Evolutionary conservation across 1,140 invertebrate genomes (phyloP), one percentile per base, ranked within the genome.

Genomic region (Philotrypesis tridentata): DNA sequence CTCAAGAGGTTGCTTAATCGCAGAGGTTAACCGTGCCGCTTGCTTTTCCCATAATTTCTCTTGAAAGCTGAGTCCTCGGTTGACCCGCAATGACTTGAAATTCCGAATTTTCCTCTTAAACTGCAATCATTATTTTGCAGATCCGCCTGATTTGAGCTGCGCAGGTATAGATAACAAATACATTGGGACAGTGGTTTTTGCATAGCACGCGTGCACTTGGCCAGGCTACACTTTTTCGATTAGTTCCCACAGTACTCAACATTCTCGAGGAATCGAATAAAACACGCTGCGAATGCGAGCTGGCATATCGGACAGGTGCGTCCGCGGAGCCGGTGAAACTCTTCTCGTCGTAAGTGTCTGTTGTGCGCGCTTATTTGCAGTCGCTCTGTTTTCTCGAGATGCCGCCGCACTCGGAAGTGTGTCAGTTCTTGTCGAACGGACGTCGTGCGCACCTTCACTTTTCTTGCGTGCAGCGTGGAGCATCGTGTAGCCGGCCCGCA

Each of bases 171-270:
- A 8, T n/a, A 48, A 70, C 4, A 74, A 75, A 60, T 23, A 80
- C 74, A 80, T 74, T 75, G 79, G 74, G 60, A 72, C 60, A 31
- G 55, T 48, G 55, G 31, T 72, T 63, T 61, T 25, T 75, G 31
- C 48, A 17, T 63, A 68, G 60, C 60, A 9, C 61, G 61, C 61
- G 27, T 11, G 27, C 14, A 17, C 55, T 8, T 21, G 78, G 48
- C 33, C 61, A 21, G 17, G 48, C 29, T 60, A 74, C 48, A 55
- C 73, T 61, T 82, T 82, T 82, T 76, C 73, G 76, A 82, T 82
- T 70, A 76, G 73, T 82, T 82, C 65, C 73, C 73, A 82, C 73
- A 82, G 11, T 23, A 76, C 48, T 82, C 76, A 82, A 70, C 73
- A 82, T 82, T 82, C 73, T 61, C 43, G n/a, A 23, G 21, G 60